Conservation (phyloP, 1,140 invertebrate species). For the Cryptotermes secundus region DNA sequence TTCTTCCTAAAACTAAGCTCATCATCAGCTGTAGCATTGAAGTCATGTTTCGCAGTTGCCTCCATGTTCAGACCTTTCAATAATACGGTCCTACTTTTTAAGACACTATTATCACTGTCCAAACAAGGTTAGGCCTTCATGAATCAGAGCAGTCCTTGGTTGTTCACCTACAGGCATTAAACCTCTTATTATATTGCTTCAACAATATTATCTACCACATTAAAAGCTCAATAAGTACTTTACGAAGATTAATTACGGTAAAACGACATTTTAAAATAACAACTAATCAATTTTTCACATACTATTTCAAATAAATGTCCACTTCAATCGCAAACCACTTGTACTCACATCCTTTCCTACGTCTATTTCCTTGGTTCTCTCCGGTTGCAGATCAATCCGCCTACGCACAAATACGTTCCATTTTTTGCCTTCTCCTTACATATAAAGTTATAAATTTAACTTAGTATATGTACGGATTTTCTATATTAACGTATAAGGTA, state of each 20-base stretch:
- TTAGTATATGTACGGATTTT: neutral
- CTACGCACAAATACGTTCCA: neutral
- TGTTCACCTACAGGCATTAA: neutral
- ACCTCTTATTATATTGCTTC: neutral
- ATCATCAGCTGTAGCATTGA: conserved; percentile 95
- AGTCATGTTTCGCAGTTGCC: conserved; percentile 98
- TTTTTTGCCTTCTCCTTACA: neutral
- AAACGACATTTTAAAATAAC: neutral
- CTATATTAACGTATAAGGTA: neutral
- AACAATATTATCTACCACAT: neutral
- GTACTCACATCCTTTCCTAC: neutral
- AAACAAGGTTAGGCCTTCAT: conserved; percentile 20
- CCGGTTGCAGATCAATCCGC: conserved; percentile 22
- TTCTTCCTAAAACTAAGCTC: conserved; percentile 96
- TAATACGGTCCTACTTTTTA: neutral
- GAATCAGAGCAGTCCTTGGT: neutral
- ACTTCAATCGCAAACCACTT: neutral
- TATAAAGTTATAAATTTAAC: neutral
- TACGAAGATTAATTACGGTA: neutral
- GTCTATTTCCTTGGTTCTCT: neutral
- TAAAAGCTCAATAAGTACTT: neutral
- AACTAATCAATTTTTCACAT: neutral
- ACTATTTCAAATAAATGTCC: neutral
- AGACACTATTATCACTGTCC: neutral
- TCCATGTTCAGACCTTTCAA: conserved; percentile 69